phyloP scores from a whole-genome alignment of 2,888 invertebrate genomes.

The Cheilosia variabilis region DNA sequence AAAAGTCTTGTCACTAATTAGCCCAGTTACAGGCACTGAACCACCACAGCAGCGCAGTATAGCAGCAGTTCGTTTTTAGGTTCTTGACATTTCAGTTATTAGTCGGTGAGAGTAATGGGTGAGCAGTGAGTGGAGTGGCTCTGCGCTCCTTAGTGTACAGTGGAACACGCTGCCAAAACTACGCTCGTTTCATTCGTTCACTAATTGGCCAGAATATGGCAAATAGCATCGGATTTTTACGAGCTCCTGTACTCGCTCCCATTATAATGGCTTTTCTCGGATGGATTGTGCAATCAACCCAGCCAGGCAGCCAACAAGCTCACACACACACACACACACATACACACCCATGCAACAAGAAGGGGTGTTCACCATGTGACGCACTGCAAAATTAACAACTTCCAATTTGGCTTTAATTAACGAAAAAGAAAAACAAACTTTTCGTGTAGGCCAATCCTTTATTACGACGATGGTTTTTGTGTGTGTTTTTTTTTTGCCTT shows the following conservation, averaged over 20 bases:
- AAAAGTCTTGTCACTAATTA: conserved; percentile 76
- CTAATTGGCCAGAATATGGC: conserved; percentile 76
- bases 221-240: conserved; percentile 75
- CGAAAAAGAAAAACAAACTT: conserved; percentile 75
- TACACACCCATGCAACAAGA: conserved; percentile 7
- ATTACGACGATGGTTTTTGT: conserved; percentile 50
- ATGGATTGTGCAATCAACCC: conserved; percentile 70
- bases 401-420: conserved; percentile 76
- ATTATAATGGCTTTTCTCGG: conserved; percentile 73
- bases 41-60: conserved; percentile 43
- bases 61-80: conserved; percentile 70
- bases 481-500: conserved; percentile 12
- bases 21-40: conserved; percentile 74
- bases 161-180: conserved; percentile 70
- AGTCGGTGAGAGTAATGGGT: conserved; percentile 66
- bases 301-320: conserved; percentile 13
- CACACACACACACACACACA: neutral
- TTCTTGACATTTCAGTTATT: conserved; percentile 75
- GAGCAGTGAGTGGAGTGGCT: neutral
- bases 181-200: conserved; percentile 74
- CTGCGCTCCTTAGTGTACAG: conserved; percentile 34
- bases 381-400: conserved; percentile 76
- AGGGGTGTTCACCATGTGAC: conserved; percentile 70
- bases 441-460: conserved; percentile 75
- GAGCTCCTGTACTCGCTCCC: conserved; percentile 67